These are phyloP conservation scores for Passer domesticus DNA, from an alignment of 2,113 vertebrate species.

Conservation along the genomic window DNA sequence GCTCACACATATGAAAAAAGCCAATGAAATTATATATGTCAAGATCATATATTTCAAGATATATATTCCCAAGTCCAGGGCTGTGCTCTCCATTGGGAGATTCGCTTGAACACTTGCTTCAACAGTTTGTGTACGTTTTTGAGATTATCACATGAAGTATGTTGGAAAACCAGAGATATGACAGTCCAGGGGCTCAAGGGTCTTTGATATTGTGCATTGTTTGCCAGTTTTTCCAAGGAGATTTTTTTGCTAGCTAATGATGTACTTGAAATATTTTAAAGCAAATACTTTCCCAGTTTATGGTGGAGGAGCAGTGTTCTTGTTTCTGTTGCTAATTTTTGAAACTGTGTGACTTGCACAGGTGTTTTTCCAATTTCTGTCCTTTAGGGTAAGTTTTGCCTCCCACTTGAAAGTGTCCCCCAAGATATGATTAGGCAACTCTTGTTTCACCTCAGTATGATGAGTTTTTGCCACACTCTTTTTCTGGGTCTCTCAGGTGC, in stretches of 20 bases:
- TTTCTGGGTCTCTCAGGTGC: background rate
- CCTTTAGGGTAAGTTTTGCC: background rate
- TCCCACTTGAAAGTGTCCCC: background rate
- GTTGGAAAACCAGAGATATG: background rate
- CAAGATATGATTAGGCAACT: background rate
- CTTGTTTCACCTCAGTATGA: background rate
- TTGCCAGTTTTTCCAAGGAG: background rate
- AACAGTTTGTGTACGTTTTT: background rate
- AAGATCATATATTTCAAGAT: background rate
- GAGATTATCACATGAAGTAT: background rate
- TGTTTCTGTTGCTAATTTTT: background rate
- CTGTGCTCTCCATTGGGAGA: background rate
- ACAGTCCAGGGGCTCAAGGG: background rate
- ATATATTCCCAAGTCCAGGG: background rate
- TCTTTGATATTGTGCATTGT: background rate
- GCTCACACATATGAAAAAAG: background rate
- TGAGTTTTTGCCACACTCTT: background rate
- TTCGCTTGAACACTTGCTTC: background rate
- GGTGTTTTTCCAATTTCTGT: background rate
- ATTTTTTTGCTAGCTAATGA: background rate
- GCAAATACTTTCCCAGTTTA: background rate
- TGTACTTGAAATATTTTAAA: background rate
- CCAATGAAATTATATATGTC: background rate
- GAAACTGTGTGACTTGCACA: background rate
- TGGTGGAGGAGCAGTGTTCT: background rate